A percentile compares a stretch with the other conserved stretches of the same genome.
Evolutionary conservation across 2,888 invertebrate genomes (phyloP).

Genomic region (Hyppa rectilinea): DNA sequence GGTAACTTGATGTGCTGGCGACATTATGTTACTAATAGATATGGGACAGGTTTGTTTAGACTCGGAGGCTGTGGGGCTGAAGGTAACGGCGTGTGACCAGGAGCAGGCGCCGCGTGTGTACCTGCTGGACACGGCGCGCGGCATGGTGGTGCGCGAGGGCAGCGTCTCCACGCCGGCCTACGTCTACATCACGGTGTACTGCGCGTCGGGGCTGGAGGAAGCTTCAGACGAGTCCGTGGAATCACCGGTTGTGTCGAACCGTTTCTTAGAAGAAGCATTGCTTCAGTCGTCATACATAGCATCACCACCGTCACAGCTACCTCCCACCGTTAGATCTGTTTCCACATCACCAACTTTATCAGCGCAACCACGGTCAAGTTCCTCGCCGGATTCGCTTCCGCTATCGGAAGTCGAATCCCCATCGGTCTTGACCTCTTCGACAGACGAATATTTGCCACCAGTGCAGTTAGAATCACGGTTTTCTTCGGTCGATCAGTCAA

Average conservation of each 20-base stretch:
- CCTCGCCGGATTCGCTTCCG: neutral
- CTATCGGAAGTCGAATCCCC: neutral
- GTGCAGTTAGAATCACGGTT: slow-evolving; percentile 30
- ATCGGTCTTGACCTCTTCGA: slow-evolving; percentile 2
- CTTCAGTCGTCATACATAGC: neutral
- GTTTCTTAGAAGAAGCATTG: neutral
- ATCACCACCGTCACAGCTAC: neutral
- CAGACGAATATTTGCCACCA: slow-evolving; percentile 5
- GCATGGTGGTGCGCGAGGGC: slow-evolving; percentile 27
- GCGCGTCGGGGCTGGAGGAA: slow-evolving; percentile 13
- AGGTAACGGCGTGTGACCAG: slow-evolving; percentile 44
- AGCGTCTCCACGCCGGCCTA: slow-evolving; percentile 6
- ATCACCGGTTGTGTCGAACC: neutral
- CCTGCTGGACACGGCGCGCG: slow-evolving; percentile 22
- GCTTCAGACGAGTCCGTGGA: neutral
- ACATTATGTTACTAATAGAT: neutral
- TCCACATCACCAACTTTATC: neutral
- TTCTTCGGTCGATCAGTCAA: slow-evolving; percentile 8
- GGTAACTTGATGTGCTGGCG: too few relatives aligned
- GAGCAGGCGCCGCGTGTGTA: slow-evolving; percentile 32
- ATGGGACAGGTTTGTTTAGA: slow-evolving; percentile 33
- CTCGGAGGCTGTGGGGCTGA: slow-evolving; percentile 31
- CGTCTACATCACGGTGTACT: slow-evolving; percentile 38
- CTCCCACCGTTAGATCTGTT: neutral
- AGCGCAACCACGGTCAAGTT: neutral